These are phyloP conservation scores for Mormyrus proboscirostris DNA, from an alignment of 2,797 vertebrate species.

Conservation along the genomic window DNA sequence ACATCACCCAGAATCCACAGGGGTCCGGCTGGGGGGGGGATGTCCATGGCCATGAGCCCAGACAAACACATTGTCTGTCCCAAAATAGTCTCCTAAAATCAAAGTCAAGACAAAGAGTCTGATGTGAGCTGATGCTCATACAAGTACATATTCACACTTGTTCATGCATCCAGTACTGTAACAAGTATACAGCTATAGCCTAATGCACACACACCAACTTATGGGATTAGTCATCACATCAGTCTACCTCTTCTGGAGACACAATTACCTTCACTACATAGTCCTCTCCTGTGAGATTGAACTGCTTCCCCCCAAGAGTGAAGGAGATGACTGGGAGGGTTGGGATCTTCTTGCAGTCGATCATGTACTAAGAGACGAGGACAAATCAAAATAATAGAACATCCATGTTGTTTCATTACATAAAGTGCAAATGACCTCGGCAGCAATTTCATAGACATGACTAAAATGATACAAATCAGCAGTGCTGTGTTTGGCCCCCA, in stretches of 20 bases:
- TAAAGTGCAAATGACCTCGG: background rate
- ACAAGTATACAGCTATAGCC: slow-evolving; percentile 56
- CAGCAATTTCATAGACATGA: background rate
- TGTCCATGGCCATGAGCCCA: slow-evolving; percentile 72
- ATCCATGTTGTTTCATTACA: background rate
- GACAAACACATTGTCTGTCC: slow-evolving; percentile 61
- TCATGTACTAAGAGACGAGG: slow-evolving; percentile 57
- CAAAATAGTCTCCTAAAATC: slow-evolving; percentile 53
- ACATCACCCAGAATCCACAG: slow-evolving; percentile 79
- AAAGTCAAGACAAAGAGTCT: background rate
- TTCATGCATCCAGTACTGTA: background rate
- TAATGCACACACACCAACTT: slow-evolving; percentile 69
- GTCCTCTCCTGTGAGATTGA: slow-evolving; percentile 74
- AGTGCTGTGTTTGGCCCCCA: background rate
- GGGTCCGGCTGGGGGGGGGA: slow-evolving; percentile 67
- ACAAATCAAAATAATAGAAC: background rate
- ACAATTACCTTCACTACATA: slow-evolving; percentile 70
- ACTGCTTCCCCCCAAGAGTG: slow-evolving; percentile 65
- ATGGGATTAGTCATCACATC: slow-evolving; percentile 55
- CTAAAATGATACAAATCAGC: background rate
- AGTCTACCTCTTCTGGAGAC: background rate
- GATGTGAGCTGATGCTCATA: background rate
- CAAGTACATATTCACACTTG: background rate
- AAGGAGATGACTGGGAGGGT: slow-evolving; percentile 68
- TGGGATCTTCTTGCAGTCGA: slow-evolving; percentile 67